Evolutionary conservation across 2,113 vertebrate species (phyloP), one percentile per base, ranked within the genome.

Genomic region (Xyliphius kryptos): DNA sequence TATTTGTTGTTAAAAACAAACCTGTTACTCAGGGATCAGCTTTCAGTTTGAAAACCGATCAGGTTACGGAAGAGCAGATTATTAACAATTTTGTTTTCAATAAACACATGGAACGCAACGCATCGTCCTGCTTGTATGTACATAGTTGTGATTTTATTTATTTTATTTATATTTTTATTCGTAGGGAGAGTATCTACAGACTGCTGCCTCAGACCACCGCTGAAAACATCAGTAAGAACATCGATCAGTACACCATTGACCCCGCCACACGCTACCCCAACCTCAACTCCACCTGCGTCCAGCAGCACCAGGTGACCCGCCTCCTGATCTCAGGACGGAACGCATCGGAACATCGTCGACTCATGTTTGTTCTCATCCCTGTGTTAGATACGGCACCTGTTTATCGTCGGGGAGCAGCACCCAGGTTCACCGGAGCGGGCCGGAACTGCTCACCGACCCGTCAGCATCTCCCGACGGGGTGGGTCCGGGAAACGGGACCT

Each of bases 181-280:
- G n/a, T 71, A 98, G 95, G 74, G 94, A 97, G 70, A 93, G 93
- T 66, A 80, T 98, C 65, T 98, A 97, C 72, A 85, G 95, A 26
- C 86, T 98, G n/a, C 82, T 98, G 73, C 94, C 94, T 77, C 95
- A 98, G 66, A 97, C 95, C 0, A 98, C 93, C 10, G 88, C 93
- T 2, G 94, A 96, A 79, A 98, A 97, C 83, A 94, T 98, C 84
- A 92, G 80, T 71, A 98, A 97, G 77, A 94, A 98, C 85, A 93
- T 97, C 74, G 94, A 98, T 7, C 95, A 92, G 78, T 97, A 98
- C 74, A 86, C 89, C 6, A 83, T 98, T 53, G 94, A 97, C 69
- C 95, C 95, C 0, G 83, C 80, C 1, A 94, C 90, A 0, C 91
- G 95, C 47, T 98, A 98, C 80, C 95, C 94, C 0, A 98, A 97